Evolutionary conservation across 2,888 invertebrate species (phyloP).

Genomic region (Erannis defoliaria): DNA sequence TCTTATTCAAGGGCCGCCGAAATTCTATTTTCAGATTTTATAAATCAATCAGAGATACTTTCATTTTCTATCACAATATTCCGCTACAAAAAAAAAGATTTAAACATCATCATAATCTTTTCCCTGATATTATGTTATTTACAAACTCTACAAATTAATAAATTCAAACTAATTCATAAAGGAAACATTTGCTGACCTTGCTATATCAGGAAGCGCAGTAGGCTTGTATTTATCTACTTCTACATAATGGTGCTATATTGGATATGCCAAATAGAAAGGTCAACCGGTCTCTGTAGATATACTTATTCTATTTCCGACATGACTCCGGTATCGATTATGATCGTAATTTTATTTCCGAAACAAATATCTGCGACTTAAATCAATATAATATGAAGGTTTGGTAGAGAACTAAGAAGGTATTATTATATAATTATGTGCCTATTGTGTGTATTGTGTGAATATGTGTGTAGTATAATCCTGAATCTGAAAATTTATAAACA

Average conservation of each 20-base stretch:
- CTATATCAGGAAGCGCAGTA: constrained; percentile 59
- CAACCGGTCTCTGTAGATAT: constrained; percentile 52
- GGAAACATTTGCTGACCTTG: constrained; percentile 63
- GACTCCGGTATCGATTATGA: constrained; percentile 25
- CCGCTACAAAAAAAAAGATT: background rate
- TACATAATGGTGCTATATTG: constrained; percentile 49
- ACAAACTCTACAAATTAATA: constrained; percentile 39
- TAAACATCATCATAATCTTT: background rate
- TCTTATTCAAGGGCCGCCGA: too few relatives aligned
- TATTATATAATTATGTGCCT: too few relatives aligned
- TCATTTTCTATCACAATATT: background rate
- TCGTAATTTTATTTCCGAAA: constrained; percentile 17
- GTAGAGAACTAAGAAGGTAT: background rate
- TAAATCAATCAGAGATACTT: background rate
- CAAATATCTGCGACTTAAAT: background rate
- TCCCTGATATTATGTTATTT: constrained; percentile 7
- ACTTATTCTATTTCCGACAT: constrained; percentile 61
- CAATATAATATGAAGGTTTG: background rate
- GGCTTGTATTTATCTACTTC: constrained; percentile 57
- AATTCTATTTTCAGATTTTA: too few relatives aligned
- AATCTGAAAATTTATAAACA: too few relatives aligned
- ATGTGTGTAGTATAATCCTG: too few relatives aligned
- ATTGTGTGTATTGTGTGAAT: too few relatives aligned
- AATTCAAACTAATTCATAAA: constrained; percentile 59
- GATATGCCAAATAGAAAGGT: constrained; percentile 66